These are phyloP conservation scores for Erynnis tages DNA, from an alignment of 2,888 invertebrate species.

Conservation along the genomic window DNA sequence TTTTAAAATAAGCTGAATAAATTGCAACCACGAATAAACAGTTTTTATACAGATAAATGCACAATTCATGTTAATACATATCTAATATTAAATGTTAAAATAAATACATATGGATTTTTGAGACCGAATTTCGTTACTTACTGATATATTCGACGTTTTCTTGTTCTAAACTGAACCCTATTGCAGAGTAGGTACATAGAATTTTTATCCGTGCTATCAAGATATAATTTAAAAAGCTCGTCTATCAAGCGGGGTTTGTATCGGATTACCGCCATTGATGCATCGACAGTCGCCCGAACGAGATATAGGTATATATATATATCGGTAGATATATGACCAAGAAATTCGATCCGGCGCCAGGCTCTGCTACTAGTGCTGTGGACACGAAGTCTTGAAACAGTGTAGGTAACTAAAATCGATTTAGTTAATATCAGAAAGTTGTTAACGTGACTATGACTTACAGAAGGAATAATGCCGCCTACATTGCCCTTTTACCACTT, in stretches of 20 bases:
- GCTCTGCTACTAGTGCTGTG: constrained; percentile 20
- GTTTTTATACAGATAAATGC: background rate
- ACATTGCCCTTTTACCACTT: too few species aligned
- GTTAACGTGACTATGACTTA: too few species aligned
- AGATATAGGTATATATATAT: constrained; percentile 33
- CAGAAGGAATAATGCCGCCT: too few species aligned
- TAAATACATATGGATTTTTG: background rate
- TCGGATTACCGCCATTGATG: constrained; percentile 49
- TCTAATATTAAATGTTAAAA: background rate
- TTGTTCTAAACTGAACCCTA: background rate
- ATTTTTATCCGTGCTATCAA: constrained; percentile 13
- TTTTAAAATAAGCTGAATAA: background rate
- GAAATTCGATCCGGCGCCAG: constrained; percentile 56
- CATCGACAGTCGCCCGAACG: constrained; percentile 41
- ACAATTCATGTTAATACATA: background rate
- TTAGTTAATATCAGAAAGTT: too few species aligned
- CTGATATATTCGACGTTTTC: background rate
- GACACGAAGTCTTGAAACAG: background rate
- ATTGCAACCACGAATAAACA: background rate
- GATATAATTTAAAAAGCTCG: constrained; percentile 28
- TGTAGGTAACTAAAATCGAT: too few species aligned
- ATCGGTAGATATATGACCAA: constrained; percentile 37
- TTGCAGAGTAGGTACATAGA: background rate
- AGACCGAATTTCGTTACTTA: background rate
- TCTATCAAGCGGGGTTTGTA: constrained; percentile 35